Conservation (phyloP, 2,113 vertebrate species). For the Benthochromis sp. region DNA sequence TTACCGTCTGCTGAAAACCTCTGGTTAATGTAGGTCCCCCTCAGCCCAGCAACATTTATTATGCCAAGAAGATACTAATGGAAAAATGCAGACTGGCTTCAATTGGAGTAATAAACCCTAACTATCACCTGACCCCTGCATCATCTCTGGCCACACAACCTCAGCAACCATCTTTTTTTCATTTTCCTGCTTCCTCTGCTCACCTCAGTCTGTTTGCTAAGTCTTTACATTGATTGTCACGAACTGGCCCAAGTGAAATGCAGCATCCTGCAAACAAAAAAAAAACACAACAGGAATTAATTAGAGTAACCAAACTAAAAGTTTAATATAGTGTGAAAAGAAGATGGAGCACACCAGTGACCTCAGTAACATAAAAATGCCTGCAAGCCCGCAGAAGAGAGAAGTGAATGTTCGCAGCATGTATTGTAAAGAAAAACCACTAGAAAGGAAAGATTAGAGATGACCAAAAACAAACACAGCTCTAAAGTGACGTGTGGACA, state of each 20-base stretch:
- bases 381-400: accelerated
- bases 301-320: not conserved
- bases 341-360: not conserved
- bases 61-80: not conserved
- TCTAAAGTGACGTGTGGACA: not conserved
- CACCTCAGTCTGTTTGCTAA: not conserved
- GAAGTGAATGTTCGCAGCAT: not conserved
- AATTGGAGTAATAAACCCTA: not conserved
- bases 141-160: not conserved
- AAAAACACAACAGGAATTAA: not conserved
- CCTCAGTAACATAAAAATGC: not conserved
- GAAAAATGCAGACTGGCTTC: not conserved
- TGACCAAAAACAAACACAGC: not conserved
- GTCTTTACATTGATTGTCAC: not conserved
- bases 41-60: not conserved
- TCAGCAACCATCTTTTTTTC: not conserved
- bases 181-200: not conserved
- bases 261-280: not conserved
- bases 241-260: not conserved
- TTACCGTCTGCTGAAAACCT: not conserved
- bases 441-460: not conserved
- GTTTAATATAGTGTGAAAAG: not conserved
- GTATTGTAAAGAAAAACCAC: not conserved
- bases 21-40: not conserved
- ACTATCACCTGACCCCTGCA: not conserved